phyloP scores from a whole-genome alignment of 2,888 invertebrate genomes.

The Hipparchia semele region DNA sequence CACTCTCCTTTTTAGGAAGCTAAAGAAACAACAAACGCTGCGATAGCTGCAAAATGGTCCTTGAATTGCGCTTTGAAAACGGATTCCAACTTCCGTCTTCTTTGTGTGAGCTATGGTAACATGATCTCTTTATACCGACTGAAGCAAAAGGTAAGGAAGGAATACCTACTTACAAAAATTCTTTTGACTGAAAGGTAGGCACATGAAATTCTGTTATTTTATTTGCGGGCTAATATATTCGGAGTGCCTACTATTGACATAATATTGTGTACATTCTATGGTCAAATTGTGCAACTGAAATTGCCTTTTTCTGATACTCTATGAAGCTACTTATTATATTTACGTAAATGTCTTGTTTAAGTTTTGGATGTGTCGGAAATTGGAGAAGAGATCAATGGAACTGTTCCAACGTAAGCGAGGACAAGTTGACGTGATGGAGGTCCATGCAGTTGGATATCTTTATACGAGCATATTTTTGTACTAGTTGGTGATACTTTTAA shows the following conservation, averaged over 20 bases:
- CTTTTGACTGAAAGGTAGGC: no score
- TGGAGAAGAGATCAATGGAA: slow-evolving; percentile 57
- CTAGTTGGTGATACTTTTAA: slow-evolving; percentile 53
- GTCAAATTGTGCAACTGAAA: no score
- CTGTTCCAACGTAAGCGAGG: slow-evolving; percentile 60
- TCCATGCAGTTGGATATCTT: slow-evolving; percentile 58
- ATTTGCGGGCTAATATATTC: no score
- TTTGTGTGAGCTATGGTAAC: slow-evolving; percentile 81
- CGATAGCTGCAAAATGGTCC: slow-evolving; percentile 83
- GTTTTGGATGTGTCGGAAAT: slow-evolving; percentile 55
- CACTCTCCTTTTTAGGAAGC: slow-evolving; percentile 47
- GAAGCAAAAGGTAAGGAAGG: slow-evolving; percentile 48
- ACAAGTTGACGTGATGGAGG: slow-evolving; percentile 60
- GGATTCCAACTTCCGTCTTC: slow-evolving; percentile 76
- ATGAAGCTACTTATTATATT: slow-evolving; percentile 6
- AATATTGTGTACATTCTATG: no score
- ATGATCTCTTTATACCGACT: slow-evolving; percentile 60
- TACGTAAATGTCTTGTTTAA: slow-evolving; percentile 35
- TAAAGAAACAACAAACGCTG: slow-evolving; percentile 66
- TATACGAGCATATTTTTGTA: slow-evolving; percentile 65
- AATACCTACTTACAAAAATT: no score
- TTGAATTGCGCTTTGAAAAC: slow-evolving; percentile 77
- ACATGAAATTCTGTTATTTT: no score
- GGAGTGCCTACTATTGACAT: no score
- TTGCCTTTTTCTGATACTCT: background rate